Conservation (phyloP, 1,140 invertebrate genomes). For the honey bee (Apis mellifera) region DNA sequence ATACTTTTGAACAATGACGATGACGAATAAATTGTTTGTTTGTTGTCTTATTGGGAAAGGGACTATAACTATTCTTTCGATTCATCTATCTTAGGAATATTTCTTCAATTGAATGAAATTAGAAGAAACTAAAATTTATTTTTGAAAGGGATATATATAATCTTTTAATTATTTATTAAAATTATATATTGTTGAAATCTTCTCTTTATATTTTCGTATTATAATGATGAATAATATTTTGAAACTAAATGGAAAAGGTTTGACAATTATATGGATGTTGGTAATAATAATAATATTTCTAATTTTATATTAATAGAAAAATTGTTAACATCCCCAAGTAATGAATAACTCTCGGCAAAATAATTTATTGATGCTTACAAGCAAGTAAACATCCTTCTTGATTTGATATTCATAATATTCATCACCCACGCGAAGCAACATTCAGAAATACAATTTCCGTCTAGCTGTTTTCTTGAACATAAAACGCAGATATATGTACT, state of each 20-base stretch:
- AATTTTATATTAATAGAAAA: neutral
- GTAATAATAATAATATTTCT: neutral
- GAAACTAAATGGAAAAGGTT: neutral
- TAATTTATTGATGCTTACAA: constrained; percentile 11
- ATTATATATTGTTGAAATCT: too few relatives aligned
- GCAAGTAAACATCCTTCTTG: neutral
- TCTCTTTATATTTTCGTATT: too few relatives aligned
- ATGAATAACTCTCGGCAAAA: neutral
- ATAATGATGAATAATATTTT: too few relatives aligned
- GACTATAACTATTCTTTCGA: too few relatives aligned
- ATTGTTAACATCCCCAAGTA: neutral
- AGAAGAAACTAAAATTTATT: too few relatives aligned
- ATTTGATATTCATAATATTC: constrained; percentile 24
- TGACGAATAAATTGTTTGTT: too few relatives aligned
- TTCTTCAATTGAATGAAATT: too few relatives aligned
- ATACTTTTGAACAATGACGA: too few relatives aligned
- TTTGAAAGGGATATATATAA: too few relatives aligned
- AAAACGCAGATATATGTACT: neutral
- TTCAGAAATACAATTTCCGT: constrained; percentile 16
- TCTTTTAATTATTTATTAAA: too few relatives aligned
- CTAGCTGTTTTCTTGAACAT: neutral
- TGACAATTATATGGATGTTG: neutral
- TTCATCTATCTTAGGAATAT: too few relatives aligned
- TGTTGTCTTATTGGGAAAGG: too few relatives aligned
- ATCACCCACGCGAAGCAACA: neutral